These are phyloP conservation scores for Rallus crepitans DNA, from an alignment of 2,797 vertebrate genomes.

Conservation along the genomic window DNA sequence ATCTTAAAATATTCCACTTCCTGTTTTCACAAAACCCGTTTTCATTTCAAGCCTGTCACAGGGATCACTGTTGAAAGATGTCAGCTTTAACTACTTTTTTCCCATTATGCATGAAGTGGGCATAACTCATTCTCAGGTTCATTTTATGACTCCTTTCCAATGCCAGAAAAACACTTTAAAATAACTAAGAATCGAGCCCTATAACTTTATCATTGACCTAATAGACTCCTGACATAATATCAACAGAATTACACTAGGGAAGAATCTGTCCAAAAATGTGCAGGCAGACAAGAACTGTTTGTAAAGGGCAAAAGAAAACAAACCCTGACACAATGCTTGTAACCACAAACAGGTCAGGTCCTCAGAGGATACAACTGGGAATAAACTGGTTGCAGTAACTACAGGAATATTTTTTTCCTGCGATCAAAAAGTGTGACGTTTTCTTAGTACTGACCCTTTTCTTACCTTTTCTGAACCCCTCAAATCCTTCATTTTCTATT, in stretches of 20 bases:
- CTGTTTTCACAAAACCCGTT: constrained; percentile 30
- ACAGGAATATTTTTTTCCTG: neutral
- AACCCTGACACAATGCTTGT: constrained; percentile 3
- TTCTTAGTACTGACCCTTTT: neutral
- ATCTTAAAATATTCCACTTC: constrained; percentile 20
- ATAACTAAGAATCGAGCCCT: constrained; percentile 20
- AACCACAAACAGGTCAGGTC: constrained; percentile 58
- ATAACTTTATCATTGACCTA: constrained; percentile 41
- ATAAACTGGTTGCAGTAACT: constrained; percentile 16
- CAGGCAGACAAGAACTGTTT: neutral
- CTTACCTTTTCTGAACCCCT: neutral
- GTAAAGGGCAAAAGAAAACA: constrained; percentile 51
- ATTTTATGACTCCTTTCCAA: constrained; percentile 18
- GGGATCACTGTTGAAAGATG: neutral
- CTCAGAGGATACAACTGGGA: constrained; percentile 25
- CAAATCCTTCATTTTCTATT: neutral
- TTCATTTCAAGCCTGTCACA: constrained; percentile 1
- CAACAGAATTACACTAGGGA: constrained; percentile 52
- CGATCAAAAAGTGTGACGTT: neutral
- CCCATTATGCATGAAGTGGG: neutral
- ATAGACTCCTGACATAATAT: constrained; percentile 44
- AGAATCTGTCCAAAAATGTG: constrained; percentile 45
- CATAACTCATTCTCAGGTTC: neutral
- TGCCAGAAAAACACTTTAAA: constrained; percentile 10
- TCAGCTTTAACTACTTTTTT: neutral